Conservation (phyloP, 2,797 vertebrate genomes). For the Coregonus sp. region DNA sequence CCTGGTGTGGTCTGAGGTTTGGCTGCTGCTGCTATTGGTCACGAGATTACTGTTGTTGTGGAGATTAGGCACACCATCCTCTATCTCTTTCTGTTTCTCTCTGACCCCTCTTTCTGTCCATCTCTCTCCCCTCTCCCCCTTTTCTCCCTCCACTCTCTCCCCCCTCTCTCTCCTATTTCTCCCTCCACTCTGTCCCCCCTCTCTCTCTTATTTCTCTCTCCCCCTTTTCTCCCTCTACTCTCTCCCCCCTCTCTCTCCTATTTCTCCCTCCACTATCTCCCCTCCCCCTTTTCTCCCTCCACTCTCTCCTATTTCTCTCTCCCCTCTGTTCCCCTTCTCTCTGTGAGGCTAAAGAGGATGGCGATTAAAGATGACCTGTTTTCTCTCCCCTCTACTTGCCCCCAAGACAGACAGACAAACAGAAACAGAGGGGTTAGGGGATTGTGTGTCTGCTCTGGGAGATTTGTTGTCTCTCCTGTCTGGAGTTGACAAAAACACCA, state of each 20-base stretch:
- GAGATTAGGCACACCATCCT: not conserved
- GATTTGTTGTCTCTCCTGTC: not conserved
- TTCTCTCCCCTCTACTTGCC: no score
- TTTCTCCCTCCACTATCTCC: not conserved
- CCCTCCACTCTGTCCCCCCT: no score
- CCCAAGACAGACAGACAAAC: not conserved
- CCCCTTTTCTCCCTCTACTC: no score
- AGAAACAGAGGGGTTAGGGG: not conserved
- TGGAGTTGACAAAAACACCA: not conserved
- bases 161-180: no score
- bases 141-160: no score
- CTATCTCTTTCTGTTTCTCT: no score
- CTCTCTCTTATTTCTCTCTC: no score
- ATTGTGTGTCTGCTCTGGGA: not conserved
- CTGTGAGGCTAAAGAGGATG: no score
- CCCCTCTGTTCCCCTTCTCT: not conserved
- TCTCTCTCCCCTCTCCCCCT: not conserved
- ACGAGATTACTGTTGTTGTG: conserved; percentile 11
- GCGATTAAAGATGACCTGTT: no score
- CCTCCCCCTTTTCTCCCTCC: not conserved
- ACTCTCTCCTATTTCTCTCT: not conserved
- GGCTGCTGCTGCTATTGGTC: not conserved
- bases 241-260: no score
- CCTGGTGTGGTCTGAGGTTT: conserved; percentile 1
- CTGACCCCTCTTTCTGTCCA: not conserved